Evolutionary conservation across 2,797 vertebrate genomes (phyloP).

Genomic region (Trematomus bernacchii): DNA sequence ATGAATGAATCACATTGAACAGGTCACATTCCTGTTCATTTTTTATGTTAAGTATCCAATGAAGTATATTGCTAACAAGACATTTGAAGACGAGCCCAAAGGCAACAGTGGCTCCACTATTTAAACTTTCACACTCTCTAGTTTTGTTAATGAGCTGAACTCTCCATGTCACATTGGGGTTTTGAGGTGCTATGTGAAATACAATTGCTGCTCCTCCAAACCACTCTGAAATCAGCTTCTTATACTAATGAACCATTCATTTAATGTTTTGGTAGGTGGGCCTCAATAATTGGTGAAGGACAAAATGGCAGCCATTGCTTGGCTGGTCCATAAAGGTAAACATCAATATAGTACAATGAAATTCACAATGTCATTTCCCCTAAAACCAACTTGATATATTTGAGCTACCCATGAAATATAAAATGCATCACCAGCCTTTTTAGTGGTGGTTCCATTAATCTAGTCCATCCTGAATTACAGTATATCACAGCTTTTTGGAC

Average conservation of each 20-base stretch:
- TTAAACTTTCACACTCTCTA: conserved; percentile 64
- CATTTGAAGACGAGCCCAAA: conserved; percentile 50
- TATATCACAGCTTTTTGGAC: conserved; percentile 35
- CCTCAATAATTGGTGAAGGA: conserved; percentile 13
- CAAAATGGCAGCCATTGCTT: conserved; percentile 12
- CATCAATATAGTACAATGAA: neutral
- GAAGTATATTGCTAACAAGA: conserved; percentile 60
- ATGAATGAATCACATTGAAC: conserved; percentile 41
- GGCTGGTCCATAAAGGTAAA: conserved; percentile 11
- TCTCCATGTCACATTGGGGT: conserved; percentile 30
- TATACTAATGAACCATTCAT: conserved; percentile 46
- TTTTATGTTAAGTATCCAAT: conserved; percentile 51
- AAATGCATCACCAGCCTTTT: conserved; percentile 22
- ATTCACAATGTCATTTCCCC: conserved; percentile 26
- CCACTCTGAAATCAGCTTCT: conserved; percentile 38
- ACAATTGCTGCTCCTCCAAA: conserved; percentile 32
- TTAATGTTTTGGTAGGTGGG: conserved; percentile 27
- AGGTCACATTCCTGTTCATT: conserved; percentile 44
- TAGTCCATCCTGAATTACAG: conserved; percentile 18
- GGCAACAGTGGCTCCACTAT: conserved; percentile 47
- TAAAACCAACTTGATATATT: neutral
- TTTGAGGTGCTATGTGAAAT: conserved; percentile 49
- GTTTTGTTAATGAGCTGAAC: conserved; percentile 66
- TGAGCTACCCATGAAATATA: conserved; percentile 27
- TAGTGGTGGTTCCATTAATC: conserved; percentile 47